Percentiles rank a stretch among this genome's conserved stretches.
Conservation (phyloP, 2,888 invertebrate species). For the Pandemis cinnamomeana region DNA sequence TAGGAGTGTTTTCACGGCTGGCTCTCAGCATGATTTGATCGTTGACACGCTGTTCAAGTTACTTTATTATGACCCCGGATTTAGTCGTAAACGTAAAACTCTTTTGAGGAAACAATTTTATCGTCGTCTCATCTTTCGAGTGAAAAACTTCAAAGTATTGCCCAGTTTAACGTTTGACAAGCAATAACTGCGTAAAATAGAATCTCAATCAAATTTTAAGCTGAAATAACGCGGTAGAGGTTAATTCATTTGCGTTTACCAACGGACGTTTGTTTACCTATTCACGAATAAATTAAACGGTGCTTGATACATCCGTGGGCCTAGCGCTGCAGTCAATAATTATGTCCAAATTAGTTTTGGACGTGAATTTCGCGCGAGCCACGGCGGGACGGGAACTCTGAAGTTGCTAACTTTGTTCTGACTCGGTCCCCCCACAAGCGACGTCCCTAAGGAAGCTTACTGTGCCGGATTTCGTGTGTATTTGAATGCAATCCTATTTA, state of each 20-base stretch:
- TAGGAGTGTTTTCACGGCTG: constrained; percentile 34
- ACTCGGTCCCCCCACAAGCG: constrained; percentile 59
- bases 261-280: not conserved
- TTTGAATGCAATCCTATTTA: constrained; percentile 74
- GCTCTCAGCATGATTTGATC: constrained; percentile 40
- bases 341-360: constrained; percentile 45
- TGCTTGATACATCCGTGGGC: not conserved
- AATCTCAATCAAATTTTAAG: not conserved
- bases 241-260: not conserved
- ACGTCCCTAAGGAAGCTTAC: constrained; percentile 52
- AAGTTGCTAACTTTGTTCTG: constrained; percentile 75
- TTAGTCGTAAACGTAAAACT: constrained; percentile 35
- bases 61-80: constrained; percentile 31
- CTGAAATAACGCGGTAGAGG: not conserved
- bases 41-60: constrained; percentile 39
- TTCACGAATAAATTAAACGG: not conserved
- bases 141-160: constrained; percentile 11
- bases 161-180: not conserved
- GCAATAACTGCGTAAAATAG: not conserved
- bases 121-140: not conserved
- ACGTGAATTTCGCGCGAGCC: constrained; percentile 64
- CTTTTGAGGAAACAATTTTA: constrained; percentile 27
- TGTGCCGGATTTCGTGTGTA: constrained; percentile 65
- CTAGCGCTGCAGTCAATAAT: constrained; percentile 32
- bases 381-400: constrained; percentile 64